Evolutionary conservation across 1,140 invertebrate species (phyloP), one percentile per base, ranked within the genome.

Genomic region (Drosophila asahinai): DNA sequence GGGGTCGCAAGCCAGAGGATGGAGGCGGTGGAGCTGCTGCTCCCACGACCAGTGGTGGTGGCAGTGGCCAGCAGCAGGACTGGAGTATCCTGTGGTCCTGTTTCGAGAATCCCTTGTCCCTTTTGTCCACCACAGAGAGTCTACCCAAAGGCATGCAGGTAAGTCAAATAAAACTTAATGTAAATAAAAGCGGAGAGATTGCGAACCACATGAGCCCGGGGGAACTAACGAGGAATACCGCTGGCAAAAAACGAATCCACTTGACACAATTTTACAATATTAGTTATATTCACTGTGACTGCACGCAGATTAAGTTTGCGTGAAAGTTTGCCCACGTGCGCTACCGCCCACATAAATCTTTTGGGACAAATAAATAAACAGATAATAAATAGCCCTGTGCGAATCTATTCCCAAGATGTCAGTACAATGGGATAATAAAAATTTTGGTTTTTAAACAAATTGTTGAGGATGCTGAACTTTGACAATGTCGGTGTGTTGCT

Each of bases 61-160:
- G 65, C 4, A 51, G 59, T 17, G 78, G 73, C 9, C 96, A 97
- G 51, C 96, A 96, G 79, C 96, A 96, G 74, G 97, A 97, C 90
- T 97, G 97, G 97, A 96, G 95, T 19, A 94, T 96, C 11, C 95
- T 97, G 15, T 97, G 96, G 95, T 96, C 96, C 52, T 97, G 95
- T 81, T 97, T 97, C 81, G 96, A 97, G 77, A 95, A 96, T 86
- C 97, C 97, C 0, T 95, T 97, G 86, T 94, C 94, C 12, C 81
- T 96, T 40, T 83, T 96, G 22, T 94, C 94, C 0, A 94, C 94
- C 27, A 94, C 94, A 1, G 95, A 95, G 3, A 95, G 95, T 64
- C 92, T 96, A 9, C 95, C 95, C 0, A 96, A 96, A 90, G 95
- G 94, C 68, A 96, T 97, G 95, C 94, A 95, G 93, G 94, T 95